Conservation (phyloP, 2,797 vertebrate species). For the Bufotes viridis region DNA sequence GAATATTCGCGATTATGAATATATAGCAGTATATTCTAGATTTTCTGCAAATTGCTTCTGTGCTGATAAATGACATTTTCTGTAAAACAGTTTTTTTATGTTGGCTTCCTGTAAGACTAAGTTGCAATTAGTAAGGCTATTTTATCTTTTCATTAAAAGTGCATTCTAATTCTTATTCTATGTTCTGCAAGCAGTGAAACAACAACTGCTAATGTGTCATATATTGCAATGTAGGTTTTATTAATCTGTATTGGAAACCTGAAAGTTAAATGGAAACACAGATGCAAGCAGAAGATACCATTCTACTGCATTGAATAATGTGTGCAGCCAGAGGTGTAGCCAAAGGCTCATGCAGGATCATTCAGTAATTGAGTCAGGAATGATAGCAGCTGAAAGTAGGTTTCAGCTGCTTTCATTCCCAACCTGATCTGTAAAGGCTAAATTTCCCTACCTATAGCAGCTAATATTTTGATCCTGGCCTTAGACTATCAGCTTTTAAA, state of each 20-base stretch:
- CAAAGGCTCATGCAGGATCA: too few relatives aligned
- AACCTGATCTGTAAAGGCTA: too few relatives aligned
- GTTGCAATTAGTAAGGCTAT: neutral
- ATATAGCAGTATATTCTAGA: too few relatives aligned
- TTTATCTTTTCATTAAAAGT: neutral
- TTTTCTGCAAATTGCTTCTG: slow-evolving; percentile 6
- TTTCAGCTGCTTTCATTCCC: too few relatives aligned
- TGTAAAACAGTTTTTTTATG: neutral
- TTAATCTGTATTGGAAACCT: neutral
- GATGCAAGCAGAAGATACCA: neutral
- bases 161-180: neutral
- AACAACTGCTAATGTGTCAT: neutral
- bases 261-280: neutral
- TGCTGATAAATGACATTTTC: neutral
- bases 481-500: too few relatives aligned
- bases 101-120: neutral
- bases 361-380: too few relatives aligned
- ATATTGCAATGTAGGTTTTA: neutral
- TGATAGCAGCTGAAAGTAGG: too few relatives aligned
- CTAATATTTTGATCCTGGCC: too few relatives aligned
- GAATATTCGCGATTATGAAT: too few relatives aligned
- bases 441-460: too few relatives aligned
- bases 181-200: neutral
- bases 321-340: too few relatives aligned
- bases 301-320: neutral